Base-by-base conservation (phyloP, 2,888 invertebrate species). In the Syrphus vitripennis region DNA sequence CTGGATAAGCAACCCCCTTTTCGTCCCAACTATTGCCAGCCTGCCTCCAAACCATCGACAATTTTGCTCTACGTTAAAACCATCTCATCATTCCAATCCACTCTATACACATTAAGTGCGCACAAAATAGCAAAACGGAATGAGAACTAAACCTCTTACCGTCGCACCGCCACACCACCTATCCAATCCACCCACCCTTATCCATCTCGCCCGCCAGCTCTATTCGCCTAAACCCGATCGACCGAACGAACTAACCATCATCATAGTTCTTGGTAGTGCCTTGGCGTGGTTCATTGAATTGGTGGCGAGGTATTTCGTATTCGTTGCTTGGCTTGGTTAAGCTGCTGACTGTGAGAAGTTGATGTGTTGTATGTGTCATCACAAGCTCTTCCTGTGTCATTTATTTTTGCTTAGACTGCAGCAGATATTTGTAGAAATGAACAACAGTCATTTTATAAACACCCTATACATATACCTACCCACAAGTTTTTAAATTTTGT, bases 211-310 rank as follows among this genome's bases (percentile, higher is more conserved):
- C 16, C 16, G 29, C 12, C 29, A 65, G 65, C 45, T 29, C 45
- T 19, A 29, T 19, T 31, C 45, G 65, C 19, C 7, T 45, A 1
- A 16, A 19, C 10, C 19, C 24, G n/a, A 24, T n/a, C 7, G 45
- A 21, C 10, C 34, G 4, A 7, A 2, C 48, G 5, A 48, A 34
- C 12, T 24, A 45, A 29, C 45, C 37, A 48, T 50, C 48, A 57
- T 45, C 21, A 71, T 63, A 26, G 53, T 40, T 61, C 48, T 65
- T 74, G 45, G 42, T 57, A 55, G 14, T 65, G 75, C 50, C 67
- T 79, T 69, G 69, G 69, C 53, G 70, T 80, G 71, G 84, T 84
- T 84, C 84, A 84, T 84, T 84, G 84, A 80, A 84, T 84, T 76
- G 81, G 59, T 50, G 69, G 77, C 19, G 50, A 69, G n/a, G 55